Conservation (phyloP, 2,888 invertebrate genomes). For the Achlya flavicornis region DNA sequence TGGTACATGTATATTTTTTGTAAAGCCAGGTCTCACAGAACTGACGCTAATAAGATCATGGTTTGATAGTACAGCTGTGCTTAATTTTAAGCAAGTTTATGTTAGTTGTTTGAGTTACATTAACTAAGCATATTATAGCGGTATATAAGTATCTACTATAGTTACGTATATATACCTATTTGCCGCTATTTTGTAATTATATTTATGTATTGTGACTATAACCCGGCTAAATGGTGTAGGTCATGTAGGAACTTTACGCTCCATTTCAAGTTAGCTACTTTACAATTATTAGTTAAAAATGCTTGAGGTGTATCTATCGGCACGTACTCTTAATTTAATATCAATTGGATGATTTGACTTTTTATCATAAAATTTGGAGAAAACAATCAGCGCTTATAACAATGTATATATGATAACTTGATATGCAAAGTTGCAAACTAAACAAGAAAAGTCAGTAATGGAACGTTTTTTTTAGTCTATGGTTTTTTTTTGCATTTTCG, state of each 20-base stretch:
- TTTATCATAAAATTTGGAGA: not conserved
- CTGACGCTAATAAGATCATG: constrained; percentile 31
- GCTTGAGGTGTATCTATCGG: not conserved
- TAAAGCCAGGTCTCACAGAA: constrained; percentile 49
- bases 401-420: too few species aligned
- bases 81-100: constrained; percentile 32
- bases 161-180: constrained; percentile 67
- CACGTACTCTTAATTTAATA: not conserved
- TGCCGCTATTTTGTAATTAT: constrained; percentile 77
- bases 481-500: constrained; percentile 59
- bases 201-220: constrained; percentile 62
- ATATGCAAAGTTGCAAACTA: not conserved
- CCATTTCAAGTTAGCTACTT: constrained; percentile 49
- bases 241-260: constrained; percentile 53
- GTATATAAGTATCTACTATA: constrained; percentile 52
- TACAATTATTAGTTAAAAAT: constrained; percentile 12
- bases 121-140: constrained; percentile 58
- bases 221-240: constrained; percentile 64
- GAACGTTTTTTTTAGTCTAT: constrained; percentile 68
- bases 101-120: constrained; percentile 40
- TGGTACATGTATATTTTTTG: constrained; percentile 72
- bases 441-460: constrained; percentile 32
- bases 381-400: not conserved
- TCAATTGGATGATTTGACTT: not conserved
- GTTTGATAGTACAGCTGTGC: constrained; percentile 18